Percentiles rank a stretch among this genome's conserved stretches.
phyloP scores from a whole-genome alignment of 2,797 vertebrate genomes.

The Parauchenoglanis punctatus region DNA sequence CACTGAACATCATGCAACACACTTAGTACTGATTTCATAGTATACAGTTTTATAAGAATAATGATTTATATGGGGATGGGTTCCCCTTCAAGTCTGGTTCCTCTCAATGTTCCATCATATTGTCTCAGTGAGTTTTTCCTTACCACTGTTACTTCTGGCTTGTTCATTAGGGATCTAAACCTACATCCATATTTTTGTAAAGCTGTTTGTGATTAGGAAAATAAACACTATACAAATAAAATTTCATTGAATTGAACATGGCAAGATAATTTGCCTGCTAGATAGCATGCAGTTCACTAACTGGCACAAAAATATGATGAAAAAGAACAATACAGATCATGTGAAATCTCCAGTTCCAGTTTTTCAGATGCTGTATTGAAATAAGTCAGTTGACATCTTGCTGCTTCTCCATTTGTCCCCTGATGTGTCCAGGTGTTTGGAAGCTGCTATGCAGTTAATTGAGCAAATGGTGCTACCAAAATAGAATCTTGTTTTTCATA shows the following conservation, averaged over 20 bases:
- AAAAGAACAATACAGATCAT: neutral
- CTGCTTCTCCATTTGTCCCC: neutral
- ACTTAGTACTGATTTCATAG: neutral
- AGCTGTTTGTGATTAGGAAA: neutral
- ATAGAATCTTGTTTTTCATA: neutral
- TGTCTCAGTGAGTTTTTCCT: neutral
- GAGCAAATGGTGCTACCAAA: neutral
- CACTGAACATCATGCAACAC: neutral
- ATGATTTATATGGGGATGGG: neutral
- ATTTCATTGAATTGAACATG: neutral
- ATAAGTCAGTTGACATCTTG: neutral
- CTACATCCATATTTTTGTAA: neutral
- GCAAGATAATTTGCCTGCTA: neutral
- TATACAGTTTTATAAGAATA: neutral
- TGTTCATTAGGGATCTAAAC: neutral
- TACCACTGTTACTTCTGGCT: neutral
- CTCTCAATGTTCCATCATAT: neutral
- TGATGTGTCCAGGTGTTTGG: neutral
- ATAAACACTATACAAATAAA: neutral
- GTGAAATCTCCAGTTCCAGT: neutral
- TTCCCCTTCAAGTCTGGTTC: neutral
- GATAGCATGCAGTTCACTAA: neutral
- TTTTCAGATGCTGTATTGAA: neutral
- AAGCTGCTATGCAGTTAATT: neutral
- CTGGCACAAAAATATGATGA: neutral